Conservation (phyloP, 64 coral and sea anemone species). For the Pachyseris speciosa region DNA sequence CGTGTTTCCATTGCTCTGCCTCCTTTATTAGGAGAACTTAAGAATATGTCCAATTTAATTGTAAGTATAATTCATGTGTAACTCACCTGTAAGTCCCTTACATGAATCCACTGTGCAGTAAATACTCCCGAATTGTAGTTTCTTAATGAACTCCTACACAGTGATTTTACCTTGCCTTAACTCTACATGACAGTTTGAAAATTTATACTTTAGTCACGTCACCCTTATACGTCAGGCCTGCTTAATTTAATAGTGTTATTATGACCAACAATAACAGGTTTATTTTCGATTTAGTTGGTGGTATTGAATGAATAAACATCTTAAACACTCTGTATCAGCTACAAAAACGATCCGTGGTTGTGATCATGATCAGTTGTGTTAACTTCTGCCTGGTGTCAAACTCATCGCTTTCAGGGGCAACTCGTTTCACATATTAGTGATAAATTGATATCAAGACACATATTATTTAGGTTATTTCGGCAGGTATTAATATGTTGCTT, state of each 20-base stretch:
- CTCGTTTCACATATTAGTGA: no score
- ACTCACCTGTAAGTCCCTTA: background rate
- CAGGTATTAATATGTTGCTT: no score
- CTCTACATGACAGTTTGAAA: background rate
- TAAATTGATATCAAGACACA: no score
- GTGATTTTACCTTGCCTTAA: slow-evolving; percentile 23
- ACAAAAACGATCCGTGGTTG: background rate
- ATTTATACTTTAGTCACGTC: slow-evolving; percentile 13
- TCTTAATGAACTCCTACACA: background rate
- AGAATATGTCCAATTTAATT: no score
- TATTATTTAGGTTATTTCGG: no score
- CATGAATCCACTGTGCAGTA: background rate
- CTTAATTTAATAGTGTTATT: background rate
- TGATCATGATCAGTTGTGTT: no score
- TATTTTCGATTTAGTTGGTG: background rate
- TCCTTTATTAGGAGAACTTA: no score
- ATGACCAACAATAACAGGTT: slow-evolving; percentile 7
- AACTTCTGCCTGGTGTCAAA: no score
- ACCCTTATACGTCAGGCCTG: background rate
- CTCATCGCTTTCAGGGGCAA: no score
- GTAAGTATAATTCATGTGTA: no score
- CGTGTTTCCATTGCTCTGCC: no score
- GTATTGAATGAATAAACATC: background rate
- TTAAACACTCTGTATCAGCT: background rate
- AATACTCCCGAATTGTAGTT: background rate